Conservation (phyloP, 1,140 invertebrate species). For the Dendroctonus valens region DNA sequence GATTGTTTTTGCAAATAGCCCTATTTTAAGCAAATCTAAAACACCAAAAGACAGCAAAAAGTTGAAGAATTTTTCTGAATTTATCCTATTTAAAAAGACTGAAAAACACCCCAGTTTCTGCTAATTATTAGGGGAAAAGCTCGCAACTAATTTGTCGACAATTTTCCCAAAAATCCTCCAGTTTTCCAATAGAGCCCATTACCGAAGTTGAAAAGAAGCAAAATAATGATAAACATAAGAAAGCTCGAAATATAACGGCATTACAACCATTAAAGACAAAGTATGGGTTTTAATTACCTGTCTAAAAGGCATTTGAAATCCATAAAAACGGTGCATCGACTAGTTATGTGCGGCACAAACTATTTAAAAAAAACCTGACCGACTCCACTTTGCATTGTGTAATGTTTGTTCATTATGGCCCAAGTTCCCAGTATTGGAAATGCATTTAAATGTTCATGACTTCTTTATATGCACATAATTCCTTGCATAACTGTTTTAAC, state of each 20-base stretch:
- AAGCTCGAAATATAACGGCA: neutral
- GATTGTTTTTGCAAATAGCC: neutral
- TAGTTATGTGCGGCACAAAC: neutral
- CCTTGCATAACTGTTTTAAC: no score
- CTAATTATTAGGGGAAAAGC: no score
- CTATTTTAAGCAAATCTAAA: no score
- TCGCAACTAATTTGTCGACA: no score
- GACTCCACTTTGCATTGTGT: constrained; percentile 13
- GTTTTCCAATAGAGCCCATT: neutral
- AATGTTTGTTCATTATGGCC: neutral
- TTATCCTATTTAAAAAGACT: no score
- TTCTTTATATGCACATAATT: neutral
- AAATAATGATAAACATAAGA: neutral
- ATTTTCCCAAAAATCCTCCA: no score
- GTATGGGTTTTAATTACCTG: constrained; percentile 15
- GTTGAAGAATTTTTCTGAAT: no score
- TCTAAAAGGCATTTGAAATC: constrained; percentile 2
- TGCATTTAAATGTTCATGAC: constrained; percentile 8
- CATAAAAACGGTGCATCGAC: constrained; percentile 19
- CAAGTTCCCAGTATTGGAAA: constrained; percentile 5
- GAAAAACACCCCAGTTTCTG: no score
- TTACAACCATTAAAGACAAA: neutral
- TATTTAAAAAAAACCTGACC: constrained; percentile 14
- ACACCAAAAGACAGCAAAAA: no score
- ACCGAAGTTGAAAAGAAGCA: neutral